These are phyloP conservation scores for Setophaga coronata DNA, from an alignment of 2,113 vertebrate genomes.

Conservation along the genomic window DNA sequence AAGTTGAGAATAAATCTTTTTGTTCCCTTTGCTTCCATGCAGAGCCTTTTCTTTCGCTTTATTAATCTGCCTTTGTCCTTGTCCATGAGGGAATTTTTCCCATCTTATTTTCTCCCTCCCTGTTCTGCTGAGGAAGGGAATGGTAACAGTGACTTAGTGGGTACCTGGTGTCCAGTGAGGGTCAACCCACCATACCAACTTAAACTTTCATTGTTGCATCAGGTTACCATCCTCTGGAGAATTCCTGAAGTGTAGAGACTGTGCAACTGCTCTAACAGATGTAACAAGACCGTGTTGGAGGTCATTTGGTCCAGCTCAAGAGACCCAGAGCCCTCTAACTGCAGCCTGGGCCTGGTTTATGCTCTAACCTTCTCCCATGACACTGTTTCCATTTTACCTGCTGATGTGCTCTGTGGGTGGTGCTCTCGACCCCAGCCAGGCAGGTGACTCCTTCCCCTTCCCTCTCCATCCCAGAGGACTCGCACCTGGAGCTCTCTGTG, in stretches of 20 bases:
- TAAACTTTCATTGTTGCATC: background rate
- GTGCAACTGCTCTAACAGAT: background rate
- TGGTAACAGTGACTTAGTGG: background rate
- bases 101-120: background rate
- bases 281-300: background rate
- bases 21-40: background rate
- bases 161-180: background rate
- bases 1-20: background rate
- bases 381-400: background rate
- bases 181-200: background rate
- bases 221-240: background rate
- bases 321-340: background rate
- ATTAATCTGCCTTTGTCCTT: background rate
- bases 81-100: fast-evolving
- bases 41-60: background rate
- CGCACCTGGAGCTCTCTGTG: background rate
- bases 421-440: background rate
- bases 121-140: background rate
- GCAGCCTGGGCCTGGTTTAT: background rate
- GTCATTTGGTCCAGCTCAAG: background rate
- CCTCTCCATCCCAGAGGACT: background rate
- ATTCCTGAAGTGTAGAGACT: background rate
- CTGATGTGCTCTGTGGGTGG: background rate
- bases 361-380: background rate
- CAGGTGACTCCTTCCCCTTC: background rate